Base-by-base conservation (phyloP, 2,113 vertebrate species). In the Pelvicachromis taeniatus region DNA sequence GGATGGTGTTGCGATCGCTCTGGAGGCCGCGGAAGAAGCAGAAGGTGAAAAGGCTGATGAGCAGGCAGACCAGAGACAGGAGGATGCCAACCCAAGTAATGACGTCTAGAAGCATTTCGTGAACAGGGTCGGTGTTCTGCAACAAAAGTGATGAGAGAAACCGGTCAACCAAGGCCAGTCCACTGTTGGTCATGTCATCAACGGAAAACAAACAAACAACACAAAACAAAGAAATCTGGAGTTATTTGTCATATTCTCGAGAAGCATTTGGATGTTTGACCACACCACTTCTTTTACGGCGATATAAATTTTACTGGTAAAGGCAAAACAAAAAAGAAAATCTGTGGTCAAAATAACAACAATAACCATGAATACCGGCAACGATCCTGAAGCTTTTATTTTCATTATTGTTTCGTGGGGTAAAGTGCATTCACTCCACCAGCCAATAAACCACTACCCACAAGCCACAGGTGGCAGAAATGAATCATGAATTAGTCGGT, bases 1-100 rank as follows among this genome's bases (percentile, higher is more conserved):
- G 99, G 93, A 99, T 99, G 2, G 99, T 99, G 95, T 99, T 99
- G 19, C 99, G 97, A 82, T 99, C 99, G 0, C 98, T 99, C 95
- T 99, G 99, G 65, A 99, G 97, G 23, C 98, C 98, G 0, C 97
- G 97, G 96, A 99, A 99, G 95, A 99, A 99, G 96, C 99, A 99
- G 95, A 99, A 99, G 83, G 99, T 99, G 96, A 99, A 99, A 96
- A 99, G 97, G 96, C 98, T 99, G 94, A 99, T 98, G 95, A 99
- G 96, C 88, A 99, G 97, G 93, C 99, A 99, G 87, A 99, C 98
- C 83, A 99, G 97, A 0, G 98, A 99, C n/a, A 99, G 97, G 77
- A 99, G 95, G 95, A 99, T 99, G 87, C 99, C 99, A 70, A 99
- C 98, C 98, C 98, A 99, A 0, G 98, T 99, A 81, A 99, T 99